Base-by-base conservation (phyloP, 2,113 vertebrate species). In the Pogona vitticeps region DNA sequence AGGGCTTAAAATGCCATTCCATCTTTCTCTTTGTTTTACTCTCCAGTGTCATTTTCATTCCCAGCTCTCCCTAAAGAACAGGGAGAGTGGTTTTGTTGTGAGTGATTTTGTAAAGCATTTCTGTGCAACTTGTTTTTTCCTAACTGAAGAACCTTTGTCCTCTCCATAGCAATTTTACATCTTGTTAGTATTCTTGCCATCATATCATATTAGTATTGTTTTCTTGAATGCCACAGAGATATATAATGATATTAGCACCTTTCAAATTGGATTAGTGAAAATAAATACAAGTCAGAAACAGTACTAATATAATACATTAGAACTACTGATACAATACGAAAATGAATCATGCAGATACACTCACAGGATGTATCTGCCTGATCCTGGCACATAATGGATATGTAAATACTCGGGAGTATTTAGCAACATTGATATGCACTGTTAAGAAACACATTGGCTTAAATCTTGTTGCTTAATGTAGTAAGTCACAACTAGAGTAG, bases 261-360 rank as follows among this genome's bases (percentile, higher is more conserved):
- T 96, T 96, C 91, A 95, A 93, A 95, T 94, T 94, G 26, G 94
- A 93, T 96, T 95, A 96, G 92, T 89, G 90, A 90, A 93, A 93
- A 92, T 91, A 94, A 95, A 91, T 94, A 90, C 21, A 88, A 88
- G 20, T 85, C 79, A 85, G 89, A 91, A 92, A 87, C 68, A 93
- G 91, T 93, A 72, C 71, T 93, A 88, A 94, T 90, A 86, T 46
- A 94, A 26, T n/a, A n/a, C n/a, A n/a, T n/a, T 63, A 89, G 89
- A 95, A 89, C 83, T 90, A 67, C 90, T 93, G 93, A 94, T 90
- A 94, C 89, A 93, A 86, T 88, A 70, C 86, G 88, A 84, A 91
- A 86, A 6, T 88, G 59, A 42, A 88, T n/a, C n/a, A n/a, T n/a
- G n/a, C 85, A 81, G 76, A 92, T 82, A 18, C 82, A 59, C 28